phyloP scores from a whole-genome alignment of 2,888 invertebrate genomes.

The Trichopria drosophilae region DNA sequence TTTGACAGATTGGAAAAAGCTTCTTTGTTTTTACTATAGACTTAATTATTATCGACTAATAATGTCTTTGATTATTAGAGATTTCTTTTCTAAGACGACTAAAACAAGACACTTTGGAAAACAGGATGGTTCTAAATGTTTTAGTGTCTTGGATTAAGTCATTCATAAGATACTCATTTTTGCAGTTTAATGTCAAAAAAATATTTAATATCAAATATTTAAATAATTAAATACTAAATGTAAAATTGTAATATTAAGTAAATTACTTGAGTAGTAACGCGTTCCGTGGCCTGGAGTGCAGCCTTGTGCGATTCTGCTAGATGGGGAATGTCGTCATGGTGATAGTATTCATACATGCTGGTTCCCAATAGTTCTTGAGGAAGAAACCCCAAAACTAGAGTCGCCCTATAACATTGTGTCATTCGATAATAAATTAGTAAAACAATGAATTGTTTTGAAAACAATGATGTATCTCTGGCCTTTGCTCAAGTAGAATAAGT shows the following conservation, averaged over 20 bases:
- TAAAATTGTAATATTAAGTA: not conserved
- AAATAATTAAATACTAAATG: slow-evolving; percentile 1
- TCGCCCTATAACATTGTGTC: slow-evolving; percentile 70
- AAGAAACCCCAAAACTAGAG: slow-evolving; percentile 83
- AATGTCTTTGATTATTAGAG: no score
- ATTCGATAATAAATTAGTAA: not conserved
- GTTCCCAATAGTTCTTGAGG: slow-evolving; percentile 92
- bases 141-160: no score
- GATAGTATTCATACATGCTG: slow-evolving; percentile 90
- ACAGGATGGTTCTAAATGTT: slow-evolving; percentile 4
- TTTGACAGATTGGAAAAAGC: no score
- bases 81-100: no score
- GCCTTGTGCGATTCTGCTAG: slow-evolving; percentile 84
- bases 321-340: slow-evolving; percentile 76
- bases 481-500: no score
- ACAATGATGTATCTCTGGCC: no score
- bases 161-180: no score
- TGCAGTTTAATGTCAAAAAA: no score
- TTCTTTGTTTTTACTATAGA: no score
- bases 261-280: slow-evolving; percentile 65
- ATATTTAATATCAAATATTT: not conserved
- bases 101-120: no score
- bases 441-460: no score
- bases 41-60: no score
- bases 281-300: slow-evolving; percentile 68